Evolutionary conservation across 2,888 invertebrate species (phyloP), one percentile per base, ranked within the genome.

Genomic region (Limnephilus auricula): DNA sequence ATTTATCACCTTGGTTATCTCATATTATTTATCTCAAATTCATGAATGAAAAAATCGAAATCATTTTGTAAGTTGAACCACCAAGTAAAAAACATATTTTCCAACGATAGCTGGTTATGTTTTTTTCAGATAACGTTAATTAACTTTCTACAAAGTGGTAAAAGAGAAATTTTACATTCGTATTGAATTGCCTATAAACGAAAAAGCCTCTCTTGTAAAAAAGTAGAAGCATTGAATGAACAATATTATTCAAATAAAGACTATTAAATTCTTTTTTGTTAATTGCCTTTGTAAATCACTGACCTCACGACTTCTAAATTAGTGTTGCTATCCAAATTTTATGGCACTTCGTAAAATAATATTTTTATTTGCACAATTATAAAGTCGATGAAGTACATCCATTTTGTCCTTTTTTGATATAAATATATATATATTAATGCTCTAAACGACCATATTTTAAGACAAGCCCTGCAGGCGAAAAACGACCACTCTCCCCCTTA

Each of bases 21-120:
- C 65, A n/a, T 65, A 50, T 15, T 45, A 65, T 65, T 65, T 65
- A 65, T 65, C 25, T n/a, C 65, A 65, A 65, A 65, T n/a, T 65
- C 65, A 37, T 82, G 37, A 82, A 82, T 82, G 31, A 82, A 34
- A 34, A 32, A 34, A 82, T 82, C 15, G 32, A 82, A 82, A 34
- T 34, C 82, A 9, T 3, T 25, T 82, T 34, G 82, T 34, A 37
- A 82, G 25, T 82, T 82, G 25, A 32, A 25, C 82, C 82, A 82
- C 82, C 25, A 18, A 82, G 82, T 32, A 82, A 34, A 82, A 82
- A 82, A 32, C 25, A 25, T 10, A 82, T 34, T 34, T 82, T 82
- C 34, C 34, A 32, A 6, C 18, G 34, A 34, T 82, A 15, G 25
- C 9, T 34, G 10, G 9, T 2, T 82, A 2, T 80, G 5, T 31